A percentile compares a stretch with the other conserved stretches of the same genome.
These are phyloP conservation scores for Ormyrus labotus DNA, from an alignment of 2,888 invertebrate genomes.

Conservation along the genomic window DNA sequence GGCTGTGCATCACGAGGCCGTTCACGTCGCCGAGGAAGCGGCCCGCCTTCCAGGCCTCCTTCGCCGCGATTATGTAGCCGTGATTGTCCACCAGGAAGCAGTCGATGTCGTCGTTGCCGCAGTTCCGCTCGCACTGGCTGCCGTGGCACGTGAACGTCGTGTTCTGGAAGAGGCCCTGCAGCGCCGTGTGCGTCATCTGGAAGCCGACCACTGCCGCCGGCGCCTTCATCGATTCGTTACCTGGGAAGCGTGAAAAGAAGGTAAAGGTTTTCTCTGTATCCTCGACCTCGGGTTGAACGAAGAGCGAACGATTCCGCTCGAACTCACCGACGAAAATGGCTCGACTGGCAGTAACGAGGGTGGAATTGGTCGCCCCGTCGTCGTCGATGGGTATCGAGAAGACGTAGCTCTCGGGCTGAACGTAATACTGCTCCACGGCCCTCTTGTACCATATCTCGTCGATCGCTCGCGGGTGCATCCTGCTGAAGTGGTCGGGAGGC, in stretches of 20 bases:
- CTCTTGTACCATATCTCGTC: constrained; percentile 94
- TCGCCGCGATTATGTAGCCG: constrained; percentile 90
- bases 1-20: constrained; percentile 85
- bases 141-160: constrained; percentile 81
- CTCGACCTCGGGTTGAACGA: too few relatives aligned
- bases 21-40: constrained; percentile 91
- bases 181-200: constrained; percentile 88
- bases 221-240: constrained; percentile 70
- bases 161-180: constrained; percentile 86
- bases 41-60: constrained; percentile 85
- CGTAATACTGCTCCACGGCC: constrained; percentile 90
- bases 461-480: constrained; percentile 85
- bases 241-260: constrained; percentile 55
- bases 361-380: constrained; percentile 78
- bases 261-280: too few relatives aligned
- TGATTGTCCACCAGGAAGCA: constrained; percentile 94
- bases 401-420: constrained; percentile 87
- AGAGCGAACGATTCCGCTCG: not conserved
- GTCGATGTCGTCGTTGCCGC: constrained; percentile 82
- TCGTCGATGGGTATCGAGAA: constrained; percentile 87
- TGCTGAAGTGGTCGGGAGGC: constrained; percentile 81
- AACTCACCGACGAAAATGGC: constrained; percentile 81
- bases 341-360: constrained; percentile 90
- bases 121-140: constrained; percentile 76
- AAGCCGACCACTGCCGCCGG: constrained; percentile 81